Conservation (phyloP, 2,888 invertebrate genomes). For the Erannis defoliaria region DNA sequence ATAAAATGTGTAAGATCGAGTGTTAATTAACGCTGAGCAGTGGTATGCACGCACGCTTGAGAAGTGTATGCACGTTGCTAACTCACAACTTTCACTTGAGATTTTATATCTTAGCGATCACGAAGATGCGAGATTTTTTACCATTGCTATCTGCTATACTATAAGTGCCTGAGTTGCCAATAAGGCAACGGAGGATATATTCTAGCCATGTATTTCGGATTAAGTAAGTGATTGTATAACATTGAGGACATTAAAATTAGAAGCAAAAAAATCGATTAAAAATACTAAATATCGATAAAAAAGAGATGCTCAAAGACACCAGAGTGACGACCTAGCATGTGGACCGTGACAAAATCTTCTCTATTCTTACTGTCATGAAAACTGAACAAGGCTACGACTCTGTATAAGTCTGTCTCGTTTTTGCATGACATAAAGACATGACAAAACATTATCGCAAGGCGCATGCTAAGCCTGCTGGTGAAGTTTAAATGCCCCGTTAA, state of each 20-base stretch:
- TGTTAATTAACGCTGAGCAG: conserved; percentile 57
- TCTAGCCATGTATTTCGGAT: background rate
- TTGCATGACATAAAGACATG: no score
- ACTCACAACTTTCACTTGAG: conserved; percentile 39
- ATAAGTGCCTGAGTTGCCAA: background rate
- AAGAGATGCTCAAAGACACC: no score
- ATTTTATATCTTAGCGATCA: conserved; percentile 34
- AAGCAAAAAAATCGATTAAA: background rate
- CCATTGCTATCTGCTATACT: conserved; percentile 7
- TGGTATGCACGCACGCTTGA: conserved; percentile 41
- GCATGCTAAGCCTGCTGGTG: no score
- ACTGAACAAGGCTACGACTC: no score
- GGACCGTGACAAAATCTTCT: no score
- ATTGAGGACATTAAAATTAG: background rate
- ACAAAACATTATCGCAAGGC: no score
- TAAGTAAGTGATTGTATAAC: background rate
- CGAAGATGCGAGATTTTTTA: conserved; percentile 15
- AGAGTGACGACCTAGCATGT: no score
- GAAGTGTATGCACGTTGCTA: conserved; percentile 38
- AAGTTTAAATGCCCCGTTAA: no score
- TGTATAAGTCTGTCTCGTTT: no score
- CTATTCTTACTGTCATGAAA: no score
- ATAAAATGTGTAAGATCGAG: conserved; percentile 50
- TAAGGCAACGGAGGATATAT: background rate
- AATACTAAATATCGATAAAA: background rate